Conservation (phyloP, 53 echinoderm and acorn worm genomes). For the Glandiceps talaboti region DNA sequence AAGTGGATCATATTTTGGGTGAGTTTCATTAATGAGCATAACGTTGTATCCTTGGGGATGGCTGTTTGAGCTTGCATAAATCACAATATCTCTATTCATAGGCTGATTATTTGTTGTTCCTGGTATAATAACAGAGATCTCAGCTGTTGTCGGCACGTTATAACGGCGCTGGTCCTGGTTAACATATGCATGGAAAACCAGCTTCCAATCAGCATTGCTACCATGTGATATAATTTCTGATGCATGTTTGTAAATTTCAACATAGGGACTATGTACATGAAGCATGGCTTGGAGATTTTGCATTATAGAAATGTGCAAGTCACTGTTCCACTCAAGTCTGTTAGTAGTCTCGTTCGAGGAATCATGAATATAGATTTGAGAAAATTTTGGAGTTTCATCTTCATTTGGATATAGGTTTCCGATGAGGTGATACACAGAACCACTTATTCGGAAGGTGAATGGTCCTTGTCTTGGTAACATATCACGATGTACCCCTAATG, state of each 20-base stretch:
- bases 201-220: neutral
- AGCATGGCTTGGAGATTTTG: neutral
- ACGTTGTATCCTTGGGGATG: neutral
- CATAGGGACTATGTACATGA: slow-evolving; percentile 9
- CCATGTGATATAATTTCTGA: slow-evolving; percentile 4
- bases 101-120: slow-evolving; percentile 7
- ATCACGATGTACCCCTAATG: slow-evolving; percentile 17
- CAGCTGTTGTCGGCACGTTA: slow-evolving; percentile 17
- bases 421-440: slow-evolving; percentile 11
- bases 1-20: slow-evolving; percentile 11
- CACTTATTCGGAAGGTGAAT: slow-evolving; percentile 20
- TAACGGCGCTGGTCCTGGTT: slow-evolving; percentile 14
- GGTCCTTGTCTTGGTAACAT: slow-evolving; percentile 17
- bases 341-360: neutral
- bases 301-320: neutral
- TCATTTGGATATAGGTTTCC: slow-evolving; percentile 4
- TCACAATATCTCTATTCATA: slow-evolving; percentile 8
- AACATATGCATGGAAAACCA: neutral
- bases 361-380: slow-evolving; percentile 16
- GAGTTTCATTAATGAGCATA: neutral
- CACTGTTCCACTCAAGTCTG: neutral
- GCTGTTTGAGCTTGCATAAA: slow-evolving; percentile 3
- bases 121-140: slow-evolving; percentile 20
- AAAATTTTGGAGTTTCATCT: slow-evolving; percentile 8
- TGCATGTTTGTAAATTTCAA: slow-evolving; percentile 9